Evolutionary conservation across 1,140 invertebrate species (phyloP), one percentile per base, ranked within the genome.

Genomic region (Penaeus vannamei): DNA sequence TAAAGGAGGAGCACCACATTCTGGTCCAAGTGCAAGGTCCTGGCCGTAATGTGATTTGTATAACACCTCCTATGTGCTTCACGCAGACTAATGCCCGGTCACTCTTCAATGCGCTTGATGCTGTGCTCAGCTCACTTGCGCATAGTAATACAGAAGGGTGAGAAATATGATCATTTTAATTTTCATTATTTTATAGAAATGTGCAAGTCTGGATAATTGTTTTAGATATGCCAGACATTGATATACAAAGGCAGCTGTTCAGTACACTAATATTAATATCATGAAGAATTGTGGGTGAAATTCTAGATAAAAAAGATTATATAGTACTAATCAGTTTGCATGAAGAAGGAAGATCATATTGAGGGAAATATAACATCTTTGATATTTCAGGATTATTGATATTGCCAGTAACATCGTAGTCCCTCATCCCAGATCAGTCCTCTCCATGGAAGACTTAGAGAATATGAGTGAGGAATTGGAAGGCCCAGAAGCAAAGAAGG

Each of bases 21-120:
- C 91, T 95, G 23, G 86, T 95, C 42, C 94, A 94, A 90, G 93
- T 93, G 20, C 94, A 95, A 92, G 95, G 95, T 0, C 94, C 94
- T 36, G 92, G 94, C 89, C 92, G 92, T n/a, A 95, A 95, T 91
- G 94, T 95, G 29, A 91, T 95, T 5, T 94, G 95, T 90, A 93
- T 95, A 90, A 95, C 95, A 86, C 95, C 95, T 22, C 95, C 95
- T 14, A 94, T 95, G 92, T 94, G 94, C 88, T 95, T 95, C 92
- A 93, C 91, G 53, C 91, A 92, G 53, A 92, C 93, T 46, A 93
- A 95, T 91, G 93, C 93, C 1, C 92, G 94, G 23, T 89, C 91
- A 10, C 77, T 94, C 17, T 77, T 93, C 26, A 59, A 87, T 12
- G 91, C 91, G 26, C 91, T 94, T 19, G 93, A 93, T 85, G 90